These are phyloP conservation scores for Macrocentrus cingulum DNA, from an alignment of 1,140 invertebrate species.

Conservation along the genomic window DNA sequence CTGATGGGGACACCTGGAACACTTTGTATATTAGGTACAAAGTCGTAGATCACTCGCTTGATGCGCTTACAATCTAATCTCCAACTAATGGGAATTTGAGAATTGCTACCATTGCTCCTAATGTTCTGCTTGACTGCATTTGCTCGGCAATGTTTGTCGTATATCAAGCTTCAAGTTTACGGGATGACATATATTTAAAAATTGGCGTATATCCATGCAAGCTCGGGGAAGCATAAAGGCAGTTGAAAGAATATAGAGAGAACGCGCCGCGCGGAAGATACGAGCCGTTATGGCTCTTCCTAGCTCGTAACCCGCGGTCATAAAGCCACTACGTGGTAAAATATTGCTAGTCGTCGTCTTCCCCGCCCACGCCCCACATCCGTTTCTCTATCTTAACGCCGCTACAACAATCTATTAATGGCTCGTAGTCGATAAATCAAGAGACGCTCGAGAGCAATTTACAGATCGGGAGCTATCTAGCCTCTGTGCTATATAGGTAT, in stretches of 20 bases:
- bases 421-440: constrained; percentile 50
- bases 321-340: constrained; percentile 57
- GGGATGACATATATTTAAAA: constrained; percentile 48
- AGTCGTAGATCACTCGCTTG: too few species aligned
- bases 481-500: too few species aligned
- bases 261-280: constrained; percentile 32
- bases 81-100: too few species aligned
- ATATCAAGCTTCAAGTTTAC: constrained; percentile 51
- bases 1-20: too few species aligned
- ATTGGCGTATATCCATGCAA: constrained; percentile 39
- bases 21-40: too few species aligned
- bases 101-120: too few species aligned
- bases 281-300: constrained; percentile 55
- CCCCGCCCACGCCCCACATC: constrained; percentile 37
- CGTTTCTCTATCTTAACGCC: constrained; percentile 54
- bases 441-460: constrained; percentile 19
- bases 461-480: constrained; percentile 7
- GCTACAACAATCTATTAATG: constrained; percentile 57
- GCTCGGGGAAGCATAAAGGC: constrained; percentile 20
- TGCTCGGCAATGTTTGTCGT: constrained; percentile 33
- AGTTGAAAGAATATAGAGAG: constrained; percentile 6
- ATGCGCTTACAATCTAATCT: too few species aligned
- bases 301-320: constrained; percentile 57
- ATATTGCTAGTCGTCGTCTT: constrained; percentile 43
- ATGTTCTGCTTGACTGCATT: too few species aligned